Base-by-base conservation (phyloP, 2,797 vertebrate genomes). In the Oreonectes daqikongensis region DNA sequence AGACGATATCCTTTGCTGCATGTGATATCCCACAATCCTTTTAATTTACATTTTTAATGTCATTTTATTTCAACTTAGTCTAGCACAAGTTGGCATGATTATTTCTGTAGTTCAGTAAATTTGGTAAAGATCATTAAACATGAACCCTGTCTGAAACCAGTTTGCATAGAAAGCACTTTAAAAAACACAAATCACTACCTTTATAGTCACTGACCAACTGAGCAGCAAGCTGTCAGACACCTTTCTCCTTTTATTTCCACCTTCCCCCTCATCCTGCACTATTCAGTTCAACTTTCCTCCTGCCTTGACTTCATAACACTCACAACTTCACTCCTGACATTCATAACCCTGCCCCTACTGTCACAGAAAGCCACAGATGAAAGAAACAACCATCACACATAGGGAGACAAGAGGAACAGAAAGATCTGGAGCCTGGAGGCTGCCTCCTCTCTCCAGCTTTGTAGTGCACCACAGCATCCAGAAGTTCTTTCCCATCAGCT, bases 291-390 rank as follows among this genome's bases (percentile, higher is more conserved):
- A 60, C 59, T 53, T 71, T 11, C 30, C 46, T 74, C n/a, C 68
- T 69, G 63, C 65, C 59, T 59, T 14, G 46, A 59, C 69, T 46
- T 78, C 52, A 60, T 55, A 66, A 61, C 57, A 60, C 50, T 48
- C 24, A 24, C 42, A 48, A 57, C 48, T 32, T 42, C 30, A 52
- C 30, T 14, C 10, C 11, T 64, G 28, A 35, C 30, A 53, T 75
- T 59, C 52, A 59, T 59, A 35, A 44, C 14, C 38, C 44, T 46
- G 38, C 12, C 50, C 50, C 12, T 35, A 10, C 24, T 73, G 65
- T 46, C 35, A 44, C 53, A 67, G 24, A 60, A 77, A 65, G n/a
- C 20, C 50, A 57, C 17, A 53, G 73, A 84, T 74, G 46, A 85
- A 84, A 72, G 59, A 14, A 32, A 79, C 40, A 32, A 79, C 40